These are phyloP conservation scores for Clivina fossor DNA, from an alignment of 2,888 invertebrate genomes.

Conservation along the genomic window DNA sequence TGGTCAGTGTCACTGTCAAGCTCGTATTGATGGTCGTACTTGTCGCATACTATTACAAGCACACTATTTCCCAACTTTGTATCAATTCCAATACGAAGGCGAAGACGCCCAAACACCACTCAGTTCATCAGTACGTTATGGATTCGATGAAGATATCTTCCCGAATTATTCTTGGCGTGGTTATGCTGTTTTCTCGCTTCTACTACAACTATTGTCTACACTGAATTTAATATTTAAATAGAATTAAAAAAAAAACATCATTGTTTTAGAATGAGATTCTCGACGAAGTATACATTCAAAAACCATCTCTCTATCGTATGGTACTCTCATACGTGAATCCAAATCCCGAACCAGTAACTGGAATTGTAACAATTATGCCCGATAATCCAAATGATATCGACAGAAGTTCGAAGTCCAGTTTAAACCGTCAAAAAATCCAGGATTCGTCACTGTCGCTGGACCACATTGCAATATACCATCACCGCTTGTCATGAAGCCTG, in stretches of 20 bases:
- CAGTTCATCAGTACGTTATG: conserved; percentile 73
- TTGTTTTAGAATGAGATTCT: conserved; percentile 75
- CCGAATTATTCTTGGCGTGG: conserved; percentile 96
- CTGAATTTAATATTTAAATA: conserved; percentile 1
- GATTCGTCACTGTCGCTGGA: conserved; percentile 81
- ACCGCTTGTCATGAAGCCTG: conserved; percentile 91
- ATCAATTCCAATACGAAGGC: conserved; percentile 90
- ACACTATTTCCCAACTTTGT: conserved; percentile 93
- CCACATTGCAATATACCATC: conserved; percentile 73
- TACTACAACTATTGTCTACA: conserved; percentile 58
- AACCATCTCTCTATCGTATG: conserved; percentile 67
- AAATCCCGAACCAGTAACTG: conserved; percentile 72
- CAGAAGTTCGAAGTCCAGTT: conserved; percentile 77
- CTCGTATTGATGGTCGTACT: conserved; percentile 81
- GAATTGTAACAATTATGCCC: conserved; percentile 75
- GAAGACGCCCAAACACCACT: conserved; percentile 80
- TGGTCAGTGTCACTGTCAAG: conserved; percentile 92
- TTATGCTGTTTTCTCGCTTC: conserved; percentile 90
- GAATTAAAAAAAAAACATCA: conserved; percentile 19
- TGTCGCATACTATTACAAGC: conserved; percentile 86
- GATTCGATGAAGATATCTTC: conserved; percentile 78
- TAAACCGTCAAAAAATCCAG: conserved; percentile 68
- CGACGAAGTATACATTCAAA: conserved; percentile 73
- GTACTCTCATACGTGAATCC: conserved; percentile 81
- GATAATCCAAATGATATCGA: conserved; percentile 75